Evolutionary conservation across 1,140 invertebrate genomes (phyloP).

Genomic region (Lepidostoma basale): DNA sequence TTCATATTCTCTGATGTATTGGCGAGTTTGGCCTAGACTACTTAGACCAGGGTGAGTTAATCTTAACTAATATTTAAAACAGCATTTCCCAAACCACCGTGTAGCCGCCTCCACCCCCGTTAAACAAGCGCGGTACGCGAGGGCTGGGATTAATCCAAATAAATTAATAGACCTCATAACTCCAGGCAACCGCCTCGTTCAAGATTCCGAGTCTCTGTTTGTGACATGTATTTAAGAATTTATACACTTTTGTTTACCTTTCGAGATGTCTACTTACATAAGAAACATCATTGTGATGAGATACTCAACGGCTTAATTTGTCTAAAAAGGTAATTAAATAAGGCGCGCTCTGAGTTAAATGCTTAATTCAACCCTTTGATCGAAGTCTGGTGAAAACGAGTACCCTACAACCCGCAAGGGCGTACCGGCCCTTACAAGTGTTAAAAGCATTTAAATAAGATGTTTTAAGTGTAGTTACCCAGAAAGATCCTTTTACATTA

Average conservation of each 20-base stretch:
- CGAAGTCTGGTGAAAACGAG: neutral
- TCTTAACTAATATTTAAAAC: too few relatives aligned
- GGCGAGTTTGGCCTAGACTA: too few relatives aligned
- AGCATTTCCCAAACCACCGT: too few relatives aligned
- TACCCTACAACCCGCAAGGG: too few relatives aligned
- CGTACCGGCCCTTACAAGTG: too few relatives aligned
- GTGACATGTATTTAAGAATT: conserved; percentile 5
- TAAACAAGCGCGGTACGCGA: neutral
- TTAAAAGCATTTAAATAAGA: too few relatives aligned
- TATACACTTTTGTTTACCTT: neutral
- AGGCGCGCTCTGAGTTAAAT: neutral
- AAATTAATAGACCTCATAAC: conserved; percentile 8
- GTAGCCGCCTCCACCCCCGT: neutral
- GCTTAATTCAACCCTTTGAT: neutral
- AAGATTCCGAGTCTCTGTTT: neutral
- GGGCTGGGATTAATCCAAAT: conserved; percentile 6
- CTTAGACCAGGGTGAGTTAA: too few relatives aligned
- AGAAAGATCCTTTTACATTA: too few relatives aligned
- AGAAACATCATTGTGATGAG: neutral
- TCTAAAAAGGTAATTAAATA: neutral
- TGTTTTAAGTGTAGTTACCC: too few relatives aligned
- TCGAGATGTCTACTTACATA: neutral
- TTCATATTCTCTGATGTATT: too few relatives aligned
- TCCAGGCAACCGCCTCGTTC: neutral
- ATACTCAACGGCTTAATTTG: neutral